A percentile compares a stretch with the other conserved stretches of the same genome.
phyloP scores from a whole-genome alignment of 1,140 invertebrate genomes.

The Halyomorpha halys region DNA sequence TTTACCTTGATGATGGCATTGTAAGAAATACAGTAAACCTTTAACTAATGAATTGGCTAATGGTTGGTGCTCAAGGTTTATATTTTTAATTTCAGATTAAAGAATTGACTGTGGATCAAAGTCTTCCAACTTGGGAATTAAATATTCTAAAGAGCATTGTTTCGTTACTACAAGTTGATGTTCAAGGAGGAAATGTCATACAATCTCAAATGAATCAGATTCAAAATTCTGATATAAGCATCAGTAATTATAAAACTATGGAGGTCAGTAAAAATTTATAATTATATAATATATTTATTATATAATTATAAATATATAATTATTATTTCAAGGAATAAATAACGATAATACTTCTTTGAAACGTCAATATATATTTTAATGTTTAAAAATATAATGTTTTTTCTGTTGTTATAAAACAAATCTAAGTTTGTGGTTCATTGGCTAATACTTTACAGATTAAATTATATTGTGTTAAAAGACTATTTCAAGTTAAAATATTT shows the following conservation, averaged over 20 bases:
- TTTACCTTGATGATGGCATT: conserved; percentile 46
- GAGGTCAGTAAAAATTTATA: conserved; percentile 37
- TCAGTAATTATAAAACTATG: conserved; percentile 51
- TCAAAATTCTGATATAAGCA: conserved; percentile 37
- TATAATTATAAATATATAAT: too few relatives aligned
- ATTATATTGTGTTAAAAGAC: too few relatives aligned
- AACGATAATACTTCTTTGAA: too few relatives aligned
- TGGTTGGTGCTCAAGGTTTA: neutral
- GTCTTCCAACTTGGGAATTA: conserved; percentile 46
- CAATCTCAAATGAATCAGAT: conserved; percentile 40
- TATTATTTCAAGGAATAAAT: too few relatives aligned
- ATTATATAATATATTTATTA: too few relatives aligned
- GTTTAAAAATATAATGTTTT: too few relatives aligned
- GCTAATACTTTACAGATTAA: too few relatives aligned
- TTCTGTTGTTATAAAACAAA: too few relatives aligned
- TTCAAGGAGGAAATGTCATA: conserved; percentile 38
- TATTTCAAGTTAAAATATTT: too few relatives aligned
- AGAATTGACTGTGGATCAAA: conserved; percentile 40
- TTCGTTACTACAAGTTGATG: conserved; percentile 52
- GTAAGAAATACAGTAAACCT: conserved; percentile 24
- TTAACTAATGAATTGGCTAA: neutral
- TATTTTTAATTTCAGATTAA: neutral
- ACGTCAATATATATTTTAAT: too few relatives aligned
- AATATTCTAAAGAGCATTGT: conserved; percentile 56
- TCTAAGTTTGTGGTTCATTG: too few relatives aligned